phyloP scores from a whole-genome alignment of 2,888 invertebrate species.

The Elysia crispata region DNA sequence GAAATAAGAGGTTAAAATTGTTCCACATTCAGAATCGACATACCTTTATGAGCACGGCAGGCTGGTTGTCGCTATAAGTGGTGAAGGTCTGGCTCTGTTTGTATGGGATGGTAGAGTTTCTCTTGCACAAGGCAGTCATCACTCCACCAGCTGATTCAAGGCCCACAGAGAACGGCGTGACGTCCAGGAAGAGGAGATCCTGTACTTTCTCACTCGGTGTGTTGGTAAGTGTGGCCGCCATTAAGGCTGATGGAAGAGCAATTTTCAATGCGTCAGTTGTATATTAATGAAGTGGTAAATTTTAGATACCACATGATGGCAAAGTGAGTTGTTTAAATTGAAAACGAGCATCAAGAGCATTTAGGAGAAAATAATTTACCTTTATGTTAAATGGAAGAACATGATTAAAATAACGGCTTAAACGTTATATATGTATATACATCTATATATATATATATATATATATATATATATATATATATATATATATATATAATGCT shows the following conservation, averaged over 20 bases:
- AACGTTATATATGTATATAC: no score
- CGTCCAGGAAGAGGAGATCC: conserved; percentile 77
- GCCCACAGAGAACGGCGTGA: conserved; percentile 85
- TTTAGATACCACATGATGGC: conserved; percentile 51
- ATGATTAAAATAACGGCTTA: no score
- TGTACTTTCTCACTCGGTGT: conserved; percentile 78
- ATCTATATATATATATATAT: no score
- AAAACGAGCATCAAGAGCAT: not conserved
- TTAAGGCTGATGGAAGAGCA: no score
- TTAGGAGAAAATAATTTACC: not conserved
- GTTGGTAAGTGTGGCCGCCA: conserved; percentile 86
- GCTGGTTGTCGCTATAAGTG: conserved; percentile 98
- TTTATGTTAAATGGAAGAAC: not conserved
- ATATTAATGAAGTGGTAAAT: no score
- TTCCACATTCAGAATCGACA: no score
- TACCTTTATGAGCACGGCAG: conserved; percentile 80
- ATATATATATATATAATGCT: no score
- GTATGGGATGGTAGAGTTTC: conserved; percentile 97
- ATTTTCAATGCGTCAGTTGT: no score
- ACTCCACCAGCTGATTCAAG: conserved; percentile 94
- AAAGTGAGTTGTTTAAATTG: not conserved
- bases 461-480: no score
- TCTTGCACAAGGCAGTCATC: conserved; percentile 97
- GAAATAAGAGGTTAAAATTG: no score
- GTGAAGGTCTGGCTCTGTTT: conserved; percentile 98